phyloP scores from a whole-genome alignment of 1,140 invertebrate species.

The Trichomalopsis sarcophagae region DNA sequence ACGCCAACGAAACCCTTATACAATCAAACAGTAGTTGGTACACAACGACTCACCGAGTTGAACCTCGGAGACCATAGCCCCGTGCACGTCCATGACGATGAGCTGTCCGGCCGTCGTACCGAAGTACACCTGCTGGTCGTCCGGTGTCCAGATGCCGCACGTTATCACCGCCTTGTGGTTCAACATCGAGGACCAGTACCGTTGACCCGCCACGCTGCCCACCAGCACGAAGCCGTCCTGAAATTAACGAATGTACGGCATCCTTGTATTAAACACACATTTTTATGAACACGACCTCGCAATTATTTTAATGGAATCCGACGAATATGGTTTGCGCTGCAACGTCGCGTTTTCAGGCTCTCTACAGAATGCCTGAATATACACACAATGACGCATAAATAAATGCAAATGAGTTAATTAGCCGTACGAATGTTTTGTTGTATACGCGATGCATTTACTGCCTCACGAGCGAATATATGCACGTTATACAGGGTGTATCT shows the following conservation, averaged over 20 bases:
- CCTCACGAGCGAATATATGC: not conserved
- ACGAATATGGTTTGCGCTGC: not conserved
- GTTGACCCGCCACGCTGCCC: conserved; percentile 95
- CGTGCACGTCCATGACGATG: conserved; percentile 97
- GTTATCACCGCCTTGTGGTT: conserved; percentile 95
- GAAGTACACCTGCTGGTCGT: conserved; percentile 97
- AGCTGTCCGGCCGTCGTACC: conserved; percentile 94
- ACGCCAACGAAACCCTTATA: too few relatives aligned
- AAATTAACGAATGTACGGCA: not conserved
- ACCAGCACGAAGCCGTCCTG: conserved; percentile 96
- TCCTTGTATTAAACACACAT: not conserved
- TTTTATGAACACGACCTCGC: not conserved
- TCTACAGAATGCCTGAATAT: not conserved
- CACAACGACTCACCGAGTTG: conserved; percentile 75
- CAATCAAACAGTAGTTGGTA: too few relatives aligned
- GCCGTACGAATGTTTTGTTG: conserved; percentile 2
- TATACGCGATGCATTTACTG: not conserved
- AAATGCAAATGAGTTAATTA: conserved; percentile 24
- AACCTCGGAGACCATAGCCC: conserved; percentile 94
- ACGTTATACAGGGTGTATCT: not conserved
- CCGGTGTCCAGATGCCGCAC: conserved; percentile 98
- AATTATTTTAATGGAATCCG: conserved; percentile 1
- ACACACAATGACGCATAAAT: conserved; percentile 14
- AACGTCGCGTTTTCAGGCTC: not conserved
- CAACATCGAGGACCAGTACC: conserved; percentile 98